These are phyloP conservation scores for Chaenocephalus aceratus DNA, from an alignment of 2,113 vertebrate genomes.

Conservation along the genomic window DNA sequence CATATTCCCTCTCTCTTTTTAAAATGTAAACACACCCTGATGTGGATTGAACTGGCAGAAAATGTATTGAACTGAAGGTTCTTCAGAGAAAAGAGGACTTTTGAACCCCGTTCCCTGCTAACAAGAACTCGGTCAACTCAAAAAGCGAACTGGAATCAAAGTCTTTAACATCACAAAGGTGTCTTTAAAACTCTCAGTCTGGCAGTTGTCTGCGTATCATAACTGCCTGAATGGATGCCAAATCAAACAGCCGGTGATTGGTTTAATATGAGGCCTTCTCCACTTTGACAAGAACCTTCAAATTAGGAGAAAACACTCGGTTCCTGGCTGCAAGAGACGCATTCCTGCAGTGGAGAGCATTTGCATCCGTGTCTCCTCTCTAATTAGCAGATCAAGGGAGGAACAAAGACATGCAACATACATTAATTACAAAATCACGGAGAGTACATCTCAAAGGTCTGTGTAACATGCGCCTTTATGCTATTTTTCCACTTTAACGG, in stretches of 20 bases:
- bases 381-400: conserved; percentile 74
- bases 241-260: conserved; percentile 68
- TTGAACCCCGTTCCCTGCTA: conserved; percentile 1
- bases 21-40: background rate
- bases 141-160: conserved; percentile 45
- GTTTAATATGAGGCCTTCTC: conserved; percentile 68
- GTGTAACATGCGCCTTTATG: conserved; percentile 24
- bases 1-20: background rate
- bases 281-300: conserved; percentile 59
- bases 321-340: conserved; percentile 47
- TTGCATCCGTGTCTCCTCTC: conserved; percentile 70
- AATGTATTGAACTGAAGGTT: conserved; percentile 3
- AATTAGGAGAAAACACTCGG: conserved; percentile 72
- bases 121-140: conserved; percentile 37
- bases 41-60: background rate
- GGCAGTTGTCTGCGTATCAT: conserved; percentile 52
- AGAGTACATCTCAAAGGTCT: conserved; percentile 36
- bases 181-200: conserved; percentile 27
- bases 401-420: conserved; percentile 38
- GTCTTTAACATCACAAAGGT: conserved; percentile 40
- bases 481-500: conserved; percentile 45
- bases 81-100: background rate
- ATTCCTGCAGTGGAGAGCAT: conserved; percentile 59
- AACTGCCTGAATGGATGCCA: conserved; percentile 59
- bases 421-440: conserved; percentile 59